phyloP scores from a whole-genome alignment of 2,888 invertebrate species.

The Drosophila eohydei region DNA sequence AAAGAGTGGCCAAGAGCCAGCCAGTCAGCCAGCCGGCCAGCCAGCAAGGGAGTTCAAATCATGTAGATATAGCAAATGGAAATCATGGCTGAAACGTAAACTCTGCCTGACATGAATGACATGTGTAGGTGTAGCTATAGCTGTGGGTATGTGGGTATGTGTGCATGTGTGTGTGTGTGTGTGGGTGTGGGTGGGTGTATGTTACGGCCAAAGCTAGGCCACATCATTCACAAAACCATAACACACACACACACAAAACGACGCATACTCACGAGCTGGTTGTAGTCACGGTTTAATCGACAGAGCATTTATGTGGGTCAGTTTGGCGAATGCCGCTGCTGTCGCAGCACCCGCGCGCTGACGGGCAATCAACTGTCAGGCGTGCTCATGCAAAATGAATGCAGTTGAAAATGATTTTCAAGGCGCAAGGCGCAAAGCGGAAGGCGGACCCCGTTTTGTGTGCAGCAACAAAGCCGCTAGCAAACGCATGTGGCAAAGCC shows the following conservation, averaged over 20 bases:
- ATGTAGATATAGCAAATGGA: slow-evolving; percentile 28
- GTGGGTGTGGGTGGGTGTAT: slow-evolving; percentile 12
- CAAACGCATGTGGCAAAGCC: slow-evolving; percentile 36
- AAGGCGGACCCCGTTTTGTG: slow-evolving; percentile 28
- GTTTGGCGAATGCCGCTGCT: slow-evolving; percentile 42
- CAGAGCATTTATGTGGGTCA: slow-evolving; percentile 70
- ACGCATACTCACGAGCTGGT: slow-evolving; percentile 39
- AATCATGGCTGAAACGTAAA: slow-evolving; percentile 60
- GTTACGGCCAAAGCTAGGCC: slow-evolving; percentile 36
- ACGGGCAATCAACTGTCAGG: slow-evolving; percentile 68
- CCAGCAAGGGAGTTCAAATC: slow-evolving; percentile 11
- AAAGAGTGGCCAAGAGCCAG: slow-evolving; percentile 40
- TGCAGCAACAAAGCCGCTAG: slow-evolving; percentile 36
- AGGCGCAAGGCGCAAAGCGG: slow-evolving; percentile 51
- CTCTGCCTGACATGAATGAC: slow-evolving; percentile 67
- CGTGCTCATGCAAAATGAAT: slow-evolving; percentile 55
- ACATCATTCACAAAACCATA: slow-evolving; percentile 70
- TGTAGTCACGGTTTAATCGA: slow-evolving; percentile 52
- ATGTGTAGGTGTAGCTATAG: slow-evolving; percentile 30
- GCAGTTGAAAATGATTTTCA: slow-evolving; percentile 57
- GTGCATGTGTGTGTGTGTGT: slow-evolving; percentile 13
- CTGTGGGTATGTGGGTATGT: slow-evolving; percentile 5
- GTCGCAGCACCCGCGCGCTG: slow-evolving; percentile 38
- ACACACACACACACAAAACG: slow-evolving; percentile 16
- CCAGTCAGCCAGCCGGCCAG: not conserved